Conservation (phyloP, 2,888 invertebrate genomes). For the Enoplolaimus lenunculus region DNA sequence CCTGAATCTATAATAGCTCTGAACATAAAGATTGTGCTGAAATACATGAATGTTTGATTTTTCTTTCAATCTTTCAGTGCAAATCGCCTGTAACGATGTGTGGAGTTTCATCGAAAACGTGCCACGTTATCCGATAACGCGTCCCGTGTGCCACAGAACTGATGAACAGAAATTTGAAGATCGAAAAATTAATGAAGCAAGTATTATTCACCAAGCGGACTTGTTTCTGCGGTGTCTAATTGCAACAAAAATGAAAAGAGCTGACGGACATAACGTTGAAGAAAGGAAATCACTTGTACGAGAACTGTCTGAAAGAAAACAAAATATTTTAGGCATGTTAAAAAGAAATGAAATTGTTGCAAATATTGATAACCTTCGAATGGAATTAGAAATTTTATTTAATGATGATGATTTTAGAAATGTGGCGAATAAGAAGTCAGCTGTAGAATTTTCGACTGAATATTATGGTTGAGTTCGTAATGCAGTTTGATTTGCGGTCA, state of each 20-base stretch:
- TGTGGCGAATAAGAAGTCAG: too few species aligned
- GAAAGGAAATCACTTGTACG: too few species aligned
- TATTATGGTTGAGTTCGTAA: too few species aligned
- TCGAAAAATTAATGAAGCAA: background rate
- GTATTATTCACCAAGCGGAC: background rate
- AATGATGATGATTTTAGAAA: too few species aligned
- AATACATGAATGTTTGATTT: too few species aligned
- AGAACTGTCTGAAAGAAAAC: too few species aligned
- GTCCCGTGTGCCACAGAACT: background rate
- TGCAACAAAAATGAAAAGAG: background rate
- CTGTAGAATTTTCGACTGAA: too few species aligned
- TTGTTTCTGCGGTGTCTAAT: background rate
- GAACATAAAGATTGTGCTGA: too few species aligned
- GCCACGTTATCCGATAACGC: background rate
- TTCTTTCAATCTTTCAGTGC: too few species aligned
- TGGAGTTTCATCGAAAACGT: background rate
- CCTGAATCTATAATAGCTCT: too few species aligned
- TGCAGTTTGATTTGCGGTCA: too few species aligned
- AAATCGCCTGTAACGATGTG: too few species aligned
- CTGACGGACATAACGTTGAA: background rate
- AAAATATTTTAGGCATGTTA: background rate
- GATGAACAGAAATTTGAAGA: background rate
- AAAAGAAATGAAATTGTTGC: background rate
- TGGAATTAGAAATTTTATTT: background rate
- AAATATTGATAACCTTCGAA: background rate